Conservation (phyloP, 2,888 invertebrate species). For the Congeria kusceri region DNA sequence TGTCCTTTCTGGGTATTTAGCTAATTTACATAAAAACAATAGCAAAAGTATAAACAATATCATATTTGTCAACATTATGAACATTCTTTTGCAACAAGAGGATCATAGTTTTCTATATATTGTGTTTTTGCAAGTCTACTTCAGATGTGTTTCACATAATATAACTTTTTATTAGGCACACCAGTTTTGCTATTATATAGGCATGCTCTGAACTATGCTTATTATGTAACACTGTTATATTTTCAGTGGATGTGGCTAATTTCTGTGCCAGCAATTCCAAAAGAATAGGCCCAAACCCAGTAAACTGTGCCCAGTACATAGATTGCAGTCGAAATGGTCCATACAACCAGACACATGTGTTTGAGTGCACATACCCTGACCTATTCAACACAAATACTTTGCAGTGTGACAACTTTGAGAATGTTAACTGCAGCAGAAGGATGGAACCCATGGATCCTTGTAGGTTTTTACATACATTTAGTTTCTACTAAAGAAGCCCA, state of each 20-base stretch:
- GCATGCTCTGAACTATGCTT: background rate
- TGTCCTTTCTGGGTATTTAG: no score
- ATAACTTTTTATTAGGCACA: no score
- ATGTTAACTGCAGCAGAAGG: conserved; percentile 66
- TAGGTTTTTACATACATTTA: conserved; percentile 39
- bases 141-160: no score
- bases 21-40: no score
- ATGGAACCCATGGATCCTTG: conserved; percentile 70
- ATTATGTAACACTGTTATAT: background rate
- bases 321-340: conserved; percentile 68
- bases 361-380: conserved; percentile 75
- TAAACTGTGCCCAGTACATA: conserved; percentile 76
- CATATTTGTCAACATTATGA: no score
- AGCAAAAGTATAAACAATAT: no score
- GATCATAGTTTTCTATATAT: no score
- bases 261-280: conserved; percentile 57
- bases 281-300: conserved; percentile 67
- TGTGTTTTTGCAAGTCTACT: no score
- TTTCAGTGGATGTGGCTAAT: conserved; percentile 55
- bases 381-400: conserved; percentile 66
- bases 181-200: no score
- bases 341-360: conserved; percentile 53
- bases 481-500: no score
- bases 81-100: no score
- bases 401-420: conserved; percentile 63